Evolutionary conservation across 1,140 invertebrate genomes (phyloP).

Genomic region (Papilio polytes): DNA sequence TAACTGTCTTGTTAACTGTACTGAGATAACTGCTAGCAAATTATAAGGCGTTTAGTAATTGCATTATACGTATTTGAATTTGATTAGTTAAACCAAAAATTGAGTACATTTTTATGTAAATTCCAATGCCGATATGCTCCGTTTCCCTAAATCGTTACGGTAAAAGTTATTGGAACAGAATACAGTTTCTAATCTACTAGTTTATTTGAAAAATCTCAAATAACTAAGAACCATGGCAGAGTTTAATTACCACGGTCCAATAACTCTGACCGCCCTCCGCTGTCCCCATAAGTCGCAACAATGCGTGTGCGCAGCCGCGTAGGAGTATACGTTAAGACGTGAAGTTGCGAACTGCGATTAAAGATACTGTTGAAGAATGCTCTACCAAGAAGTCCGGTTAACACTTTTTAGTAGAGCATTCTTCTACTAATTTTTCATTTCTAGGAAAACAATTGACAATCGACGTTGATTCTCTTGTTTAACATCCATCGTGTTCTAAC

Average conservation of each 20-base stretch:
- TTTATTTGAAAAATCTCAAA: background rate
- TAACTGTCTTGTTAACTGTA: constrained; percentile 41
- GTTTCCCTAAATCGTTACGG: background rate
- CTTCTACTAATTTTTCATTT: no score
- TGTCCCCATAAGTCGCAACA: constrained; percentile 6
- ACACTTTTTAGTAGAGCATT: no score
- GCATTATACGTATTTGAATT: background rate
- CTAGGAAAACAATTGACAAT: no score
- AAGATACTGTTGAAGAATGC: background rate
- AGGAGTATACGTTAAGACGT: background rate
- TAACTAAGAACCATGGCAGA: background rate
- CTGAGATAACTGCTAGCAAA: background rate
- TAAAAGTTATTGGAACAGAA: background rate
- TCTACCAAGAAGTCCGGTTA: background rate
- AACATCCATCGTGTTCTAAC: no score
- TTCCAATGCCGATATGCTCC: background rate
- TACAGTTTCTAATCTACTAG: background rate
- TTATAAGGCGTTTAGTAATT: constrained; percentile 6
- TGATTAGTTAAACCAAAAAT: background rate
- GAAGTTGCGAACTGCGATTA: background rate
- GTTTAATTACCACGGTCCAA: background rate
- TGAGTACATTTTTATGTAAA: background rate
- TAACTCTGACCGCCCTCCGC: background rate
- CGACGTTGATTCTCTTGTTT: no score
- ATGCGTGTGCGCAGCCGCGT: background rate